Conservation (phyloP, 1,140 invertebrate species). For the Sarcophaga peregrina region DNA sequence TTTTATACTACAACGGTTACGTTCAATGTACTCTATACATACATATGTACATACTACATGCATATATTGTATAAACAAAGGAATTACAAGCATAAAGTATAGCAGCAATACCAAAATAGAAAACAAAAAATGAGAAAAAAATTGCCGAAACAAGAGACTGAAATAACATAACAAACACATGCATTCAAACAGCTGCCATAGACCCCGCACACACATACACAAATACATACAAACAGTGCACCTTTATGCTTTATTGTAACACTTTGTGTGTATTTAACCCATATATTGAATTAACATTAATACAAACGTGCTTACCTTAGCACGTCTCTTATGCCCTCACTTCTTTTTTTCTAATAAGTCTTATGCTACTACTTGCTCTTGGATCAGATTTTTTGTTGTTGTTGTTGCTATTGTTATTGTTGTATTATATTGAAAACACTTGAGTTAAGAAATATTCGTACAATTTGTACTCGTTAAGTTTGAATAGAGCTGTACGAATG, state of each 20-base stretch:
- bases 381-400: too few relatives aligned
- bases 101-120: too few relatives aligned
- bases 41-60: background rate
- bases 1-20: background rate
- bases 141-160: too few relatives aligned
- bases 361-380: too few relatives aligned
- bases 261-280: conserved; percentile 8
- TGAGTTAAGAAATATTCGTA: background rate
- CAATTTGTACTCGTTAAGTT: background rate
- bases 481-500: too few relatives aligned
- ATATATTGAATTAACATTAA: conserved; percentile 4
- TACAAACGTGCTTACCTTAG: background rate
- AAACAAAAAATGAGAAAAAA: too few relatives aligned
- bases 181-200: too few relatives aligned
- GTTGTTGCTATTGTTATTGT: too few relatives aligned
- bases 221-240: background rate
- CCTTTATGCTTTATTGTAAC: background rate
- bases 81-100: too few relatives aligned
- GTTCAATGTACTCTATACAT: conserved; percentile 9
- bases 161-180: too few relatives aligned
- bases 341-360: too few relatives aligned
- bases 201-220: background rate
- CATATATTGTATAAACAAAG: too few relatives aligned
- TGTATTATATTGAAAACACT: conserved; percentile 5
- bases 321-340: background rate